These are phyloP conservation scores for Orbicella faveolata DNA, from an alignment of 64 coral and sea anemone species.

Conservation along the genomic window DNA sequence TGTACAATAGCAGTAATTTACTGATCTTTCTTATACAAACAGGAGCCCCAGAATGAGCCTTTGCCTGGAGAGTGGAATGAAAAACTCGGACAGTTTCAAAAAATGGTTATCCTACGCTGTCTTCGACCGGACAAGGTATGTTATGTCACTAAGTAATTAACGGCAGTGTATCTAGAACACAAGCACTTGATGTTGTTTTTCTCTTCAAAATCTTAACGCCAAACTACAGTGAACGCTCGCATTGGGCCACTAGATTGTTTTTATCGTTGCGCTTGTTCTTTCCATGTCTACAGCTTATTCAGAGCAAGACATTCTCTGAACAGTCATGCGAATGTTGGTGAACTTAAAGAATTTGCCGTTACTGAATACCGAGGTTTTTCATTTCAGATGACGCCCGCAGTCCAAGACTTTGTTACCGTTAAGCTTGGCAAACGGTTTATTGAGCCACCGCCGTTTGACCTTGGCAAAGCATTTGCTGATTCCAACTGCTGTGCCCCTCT, in stretches of 20 bases:
- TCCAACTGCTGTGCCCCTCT: slow-evolving; percentile 91
- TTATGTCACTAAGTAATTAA: not conserved
- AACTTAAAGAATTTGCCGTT: too few relatives aligned
- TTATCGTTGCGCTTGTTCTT: not conserved
- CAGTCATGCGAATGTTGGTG: not conserved
- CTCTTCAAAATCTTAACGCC: not conserved
- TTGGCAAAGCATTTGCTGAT: slow-evolving; percentile 96
- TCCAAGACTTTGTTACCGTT: slow-evolving; percentile 91
- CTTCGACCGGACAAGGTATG: slow-evolving; percentile 95
- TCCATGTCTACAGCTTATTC: not conserved
- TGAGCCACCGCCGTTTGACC: slow-evolving; percentile 95
- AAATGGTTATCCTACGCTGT: slow-evolving; percentile 91
- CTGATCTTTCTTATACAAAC: not conserved
- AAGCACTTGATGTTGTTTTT: not conserved
- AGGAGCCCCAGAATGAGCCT: slow-evolving; percentile 90
- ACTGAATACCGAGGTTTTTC: not conserved
- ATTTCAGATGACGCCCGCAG: slow-evolving; percentile 88
- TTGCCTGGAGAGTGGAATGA: slow-evolving; percentile 95
- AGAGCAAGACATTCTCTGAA: not conserved
- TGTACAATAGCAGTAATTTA: not conserved
- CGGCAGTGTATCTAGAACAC: not conserved
- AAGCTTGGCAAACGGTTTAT: slow-evolving; percentile 94
- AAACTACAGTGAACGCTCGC: too few relatives aligned
- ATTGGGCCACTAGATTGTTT: too few relatives aligned
- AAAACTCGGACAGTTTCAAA: slow-evolving; percentile 91